Base-by-base conservation (phyloP, 1,140 invertebrate species). In the Drosophila mojavensis region DNA sequence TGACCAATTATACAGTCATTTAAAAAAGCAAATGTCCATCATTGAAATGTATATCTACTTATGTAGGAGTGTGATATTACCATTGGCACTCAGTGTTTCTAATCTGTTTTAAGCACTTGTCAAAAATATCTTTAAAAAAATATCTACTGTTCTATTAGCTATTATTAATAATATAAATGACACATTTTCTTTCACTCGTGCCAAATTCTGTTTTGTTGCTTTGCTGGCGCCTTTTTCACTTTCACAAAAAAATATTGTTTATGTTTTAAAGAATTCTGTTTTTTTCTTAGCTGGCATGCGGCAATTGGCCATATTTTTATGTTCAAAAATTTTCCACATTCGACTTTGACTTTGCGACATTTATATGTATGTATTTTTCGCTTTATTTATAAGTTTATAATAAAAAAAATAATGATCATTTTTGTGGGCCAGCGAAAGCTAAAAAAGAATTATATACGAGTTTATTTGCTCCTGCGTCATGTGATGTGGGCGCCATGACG, bases 401-500 rank as follows among this genome's bases (percentile, higher is more conserved):
- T 15, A 33, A 7, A 51, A 28, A 58, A 74, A 85, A 76, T 72
- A 69, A 79, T 79, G 61, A 70, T 66, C 50, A 33, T 80, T 70
- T 47, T 48, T 51, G 58, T 59, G 62, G 45, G 6, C 33, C 58
- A 39, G 50, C 30, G 60, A 68, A 55, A 15, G 33, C 5, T 5
- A 50, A 28, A 66, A 20, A 58, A 67, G 2, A 26, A 70, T 28
- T 58, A 76, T 53, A 74, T 64, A 54, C 59, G 64, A 50, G 50
- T 68, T 75, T 78, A 47, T 71, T 85, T 80, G 60, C 50, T 59
- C 67, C 75, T 79, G 79, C 83, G 79, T 86, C 83, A 86, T 86
- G 83, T 86, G 83, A 86, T 68, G 61, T 86, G 77, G 83, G 83
- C 84, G 84, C 60, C 83, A 68, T 89, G 83, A 88, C 84, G 83